Percentiles rank a stretch among this genome's conserved stretches.
Evolutionary conservation across 2,113 vertebrate species (phyloP).

Genomic region (Genyomyrus donnyi): DNA sequence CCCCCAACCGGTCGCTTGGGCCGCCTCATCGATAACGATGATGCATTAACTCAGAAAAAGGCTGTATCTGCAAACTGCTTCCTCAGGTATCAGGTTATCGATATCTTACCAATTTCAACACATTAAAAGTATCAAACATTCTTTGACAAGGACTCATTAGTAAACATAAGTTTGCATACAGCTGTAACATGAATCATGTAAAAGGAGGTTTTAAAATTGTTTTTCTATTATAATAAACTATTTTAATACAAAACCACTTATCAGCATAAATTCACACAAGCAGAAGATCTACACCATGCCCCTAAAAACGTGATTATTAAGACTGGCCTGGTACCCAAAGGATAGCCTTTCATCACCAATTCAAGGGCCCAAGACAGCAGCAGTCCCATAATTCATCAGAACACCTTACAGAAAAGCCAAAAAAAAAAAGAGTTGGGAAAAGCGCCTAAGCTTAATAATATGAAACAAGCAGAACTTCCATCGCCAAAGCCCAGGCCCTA

Average conservation of each 20-base stretch:
- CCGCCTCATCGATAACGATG: background rate
- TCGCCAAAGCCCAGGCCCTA: background rate
- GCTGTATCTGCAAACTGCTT: background rate
- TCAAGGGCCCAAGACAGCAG: background rate
- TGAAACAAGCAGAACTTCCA: background rate
- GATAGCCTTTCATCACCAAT: background rate
- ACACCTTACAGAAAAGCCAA: background rate
- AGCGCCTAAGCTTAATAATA: background rate
- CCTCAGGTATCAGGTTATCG: background rate
- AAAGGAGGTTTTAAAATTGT: background rate
- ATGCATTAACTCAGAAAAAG: background rate
- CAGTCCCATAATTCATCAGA: background rate
- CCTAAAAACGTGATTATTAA: background rate
- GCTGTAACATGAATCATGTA: background rate
- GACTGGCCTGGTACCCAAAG: background rate
- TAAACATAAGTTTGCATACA: background rate
- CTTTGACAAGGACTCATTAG: background rate
- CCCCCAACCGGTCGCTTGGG: background rate
- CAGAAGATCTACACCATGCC: background rate
- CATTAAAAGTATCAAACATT: background rate
- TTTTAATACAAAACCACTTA: background rate
- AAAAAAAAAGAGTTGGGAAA: background rate
- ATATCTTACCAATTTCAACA: background rate
- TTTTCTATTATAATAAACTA: background rate
- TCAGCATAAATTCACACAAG: background rate